A percentile compares a stretch with the other conserved stretches of the same genome.
These are phyloP conservation scores for Drosophila navojoa DNA, from an alignment of 1,140 invertebrate species.

Conservation along the genomic window DNA sequence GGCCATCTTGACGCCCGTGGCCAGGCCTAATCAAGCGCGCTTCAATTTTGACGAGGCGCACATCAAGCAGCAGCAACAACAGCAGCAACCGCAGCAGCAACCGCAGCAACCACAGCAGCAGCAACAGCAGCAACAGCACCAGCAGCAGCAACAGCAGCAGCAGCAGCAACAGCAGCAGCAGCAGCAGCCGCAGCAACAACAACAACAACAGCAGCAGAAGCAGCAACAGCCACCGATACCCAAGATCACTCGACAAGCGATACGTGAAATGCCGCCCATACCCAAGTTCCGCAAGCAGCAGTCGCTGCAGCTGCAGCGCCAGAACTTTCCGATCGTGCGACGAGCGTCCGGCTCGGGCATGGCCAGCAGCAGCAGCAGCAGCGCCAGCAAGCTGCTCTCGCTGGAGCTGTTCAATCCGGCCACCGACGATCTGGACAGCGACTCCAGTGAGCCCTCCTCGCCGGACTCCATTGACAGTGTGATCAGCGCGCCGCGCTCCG, in stretches of 20 bases:
- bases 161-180: slow-evolving; percentile 24
- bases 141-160: slow-evolving; percentile 33
- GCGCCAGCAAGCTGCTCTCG: slow-evolving; percentile 87
- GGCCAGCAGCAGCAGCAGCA: slow-evolving; percentile 83
- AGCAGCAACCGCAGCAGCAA: too few relatives aligned
- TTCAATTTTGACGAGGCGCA: slow-evolving; percentile 80
- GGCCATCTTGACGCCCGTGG: slow-evolving; percentile 75
- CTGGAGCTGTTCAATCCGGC: slow-evolving; percentile 95
- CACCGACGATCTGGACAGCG: slow-evolving; percentile 94
- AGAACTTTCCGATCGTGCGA: slow-evolving; percentile 87
- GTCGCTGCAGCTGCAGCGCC: slow-evolving; percentile 75
- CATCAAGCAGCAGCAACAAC: slow-evolving; percentile 70
- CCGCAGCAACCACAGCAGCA: slow-evolving; percentile 32
- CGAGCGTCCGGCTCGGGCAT: slow-evolving; percentile 81
- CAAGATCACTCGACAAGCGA: slow-evolving; percentile 86
- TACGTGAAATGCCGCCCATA: slow-evolving; percentile 86
- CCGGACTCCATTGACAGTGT: slow-evolving; percentile 94
- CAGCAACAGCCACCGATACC: slow-evolving; percentile 4
- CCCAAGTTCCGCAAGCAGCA: slow-evolving; percentile 87
- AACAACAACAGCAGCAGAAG: slow-evolving; percentile 60
- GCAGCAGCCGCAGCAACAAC: slow-evolving; percentile 37
- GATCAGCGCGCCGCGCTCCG: slow-evolving; percentile 86
- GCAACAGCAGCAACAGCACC: slow-evolving; percentile 20
- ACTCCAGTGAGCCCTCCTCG: slow-evolving; percentile 93
- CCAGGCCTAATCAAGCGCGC: slow-evolving; percentile 37